Percentiles rank a stretch among this genome's conserved stretches.
phyloP scores from a whole-genome alignment of 1,140 invertebrate genomes.

The Adoxophyes honmai region DNA sequence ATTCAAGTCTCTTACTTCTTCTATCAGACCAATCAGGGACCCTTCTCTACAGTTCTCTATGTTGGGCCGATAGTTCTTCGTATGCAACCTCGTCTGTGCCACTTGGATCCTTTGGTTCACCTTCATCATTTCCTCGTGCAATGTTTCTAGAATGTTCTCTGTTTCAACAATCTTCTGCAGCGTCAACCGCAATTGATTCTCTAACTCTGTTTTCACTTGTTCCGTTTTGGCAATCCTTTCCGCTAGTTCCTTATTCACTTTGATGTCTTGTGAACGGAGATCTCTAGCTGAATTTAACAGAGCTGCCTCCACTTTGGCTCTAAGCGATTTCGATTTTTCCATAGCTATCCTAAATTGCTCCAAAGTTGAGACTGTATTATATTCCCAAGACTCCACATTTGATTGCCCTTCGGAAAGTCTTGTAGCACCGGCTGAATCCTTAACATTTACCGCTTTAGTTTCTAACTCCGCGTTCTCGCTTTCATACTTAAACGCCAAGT shows the following conservation, averaged over 20 bases:
- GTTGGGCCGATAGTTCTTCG: conserved; percentile 79
- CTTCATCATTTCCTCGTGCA: conserved; percentile 80
- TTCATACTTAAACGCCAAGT: conserved; percentile 87
- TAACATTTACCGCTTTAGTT: conserved; percentile 79
- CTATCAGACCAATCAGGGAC: conserved; percentile 81
- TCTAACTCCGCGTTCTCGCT: conserved; percentile 78
- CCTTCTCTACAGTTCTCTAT: conserved; percentile 85
- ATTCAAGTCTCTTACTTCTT: conserved; percentile 82
- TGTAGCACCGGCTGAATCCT: conserved; percentile 85
- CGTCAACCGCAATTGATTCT: conserved; percentile 79
- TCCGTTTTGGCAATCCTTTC: conserved; percentile 81
- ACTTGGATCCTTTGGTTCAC: conserved; percentile 84
- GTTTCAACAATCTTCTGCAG: conserved; percentile 80
- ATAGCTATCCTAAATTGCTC: conserved; percentile 76
- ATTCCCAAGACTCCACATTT: conserved; percentile 82
- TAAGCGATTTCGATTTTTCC: conserved; percentile 77
- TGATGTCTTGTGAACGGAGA: conserved; percentile 83
- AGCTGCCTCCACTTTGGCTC: conserved; percentile 79
- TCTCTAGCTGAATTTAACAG: conserved; percentile 82
- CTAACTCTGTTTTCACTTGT: conserved; percentile 80
- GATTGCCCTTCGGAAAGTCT: conserved; percentile 84
- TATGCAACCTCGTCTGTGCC: conserved; percentile 85
- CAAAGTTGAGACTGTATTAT: conserved; percentile 80
- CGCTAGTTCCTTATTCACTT: conserved; percentile 81
- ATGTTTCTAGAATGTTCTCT: conserved; percentile 81